Evolutionary conservation across 2,797 vertebrate species (phyloP), one percentile per base, ranked within the genome.

Genomic region (Tenualosa thibaudeaui): DNA sequence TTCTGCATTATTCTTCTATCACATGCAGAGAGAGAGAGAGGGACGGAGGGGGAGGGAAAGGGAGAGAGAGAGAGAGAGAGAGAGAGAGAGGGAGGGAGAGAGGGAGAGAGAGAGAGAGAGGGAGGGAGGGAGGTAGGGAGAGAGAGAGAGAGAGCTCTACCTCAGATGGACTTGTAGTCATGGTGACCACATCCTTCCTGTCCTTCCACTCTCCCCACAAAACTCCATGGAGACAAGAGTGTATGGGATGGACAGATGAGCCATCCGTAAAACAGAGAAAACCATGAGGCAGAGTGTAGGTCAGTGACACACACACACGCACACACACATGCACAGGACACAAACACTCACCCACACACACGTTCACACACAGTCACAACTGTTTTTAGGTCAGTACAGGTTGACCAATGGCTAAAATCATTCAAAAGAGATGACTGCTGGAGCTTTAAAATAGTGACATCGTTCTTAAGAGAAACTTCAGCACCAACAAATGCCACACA

Each of bases 61-160:
- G 93, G 31, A 90, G 89, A 15, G 56, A 83, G 50, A 86, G 54
- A 85, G 71, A 58, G 19, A 81, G 17, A 81, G 71, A 84, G 50
- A 84, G 50, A 78, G 37, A 60, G 56, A 46, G 31, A 46, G 60
- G 10, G 49, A 62, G 51, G 26, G 83, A 87, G 22, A 85, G 82
- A 85, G 56, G 65, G 17, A 85, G 53, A 87, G n/a, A 56, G 56
- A 50, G 13, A 86, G 81, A 53, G 68, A 86, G 81, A 85, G 31
- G 85, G 13, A 81, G 81, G 89, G 40, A 75, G 8, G 31, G 24
- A 3, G 24, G 4, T 0, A 9, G 31, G 82, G 24, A 85, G 82
- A 87, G 19, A 51, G 24, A 75, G 75, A 88, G 81, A 17, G 13
- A 71, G 2, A 40, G 65, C 31, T 17, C 31, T 37, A 75, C 6